Percentiles rank a stretch among this genome's conserved stretches.
phyloP scores from a whole-genome alignment of 2,888 invertebrate genomes.

The Xylota sylvarum region DNA sequence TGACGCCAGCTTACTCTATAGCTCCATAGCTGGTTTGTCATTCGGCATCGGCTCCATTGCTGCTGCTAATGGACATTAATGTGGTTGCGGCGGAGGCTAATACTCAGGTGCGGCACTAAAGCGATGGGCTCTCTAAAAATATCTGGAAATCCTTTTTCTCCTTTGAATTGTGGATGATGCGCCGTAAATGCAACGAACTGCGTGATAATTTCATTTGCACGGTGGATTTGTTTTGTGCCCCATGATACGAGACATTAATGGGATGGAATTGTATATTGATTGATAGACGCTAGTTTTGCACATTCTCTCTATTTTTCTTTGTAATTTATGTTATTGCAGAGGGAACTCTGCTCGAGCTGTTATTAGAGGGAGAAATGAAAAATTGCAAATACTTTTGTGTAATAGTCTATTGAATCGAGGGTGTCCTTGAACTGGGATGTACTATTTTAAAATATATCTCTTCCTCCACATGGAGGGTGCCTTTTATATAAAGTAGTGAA shows the following conservation, averaged over 20 bases:
- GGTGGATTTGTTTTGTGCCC: conserved; percentile 20
- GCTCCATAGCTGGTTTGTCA: conserved; percentile 41
- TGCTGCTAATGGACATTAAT: conserved; percentile 46
- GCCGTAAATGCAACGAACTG: conserved; percentile 2
- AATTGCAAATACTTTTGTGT: conserved; percentile 8
- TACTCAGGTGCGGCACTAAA: conserved; percentile 16
- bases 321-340: conserved; percentile 23
- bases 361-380: conserved; percentile 18
- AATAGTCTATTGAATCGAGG: not conserved
- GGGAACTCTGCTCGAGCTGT: not conserved
- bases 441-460: not conserved
- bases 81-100: conserved; percentile 14
- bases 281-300: conserved; percentile 37
- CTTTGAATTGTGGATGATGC: conserved; percentile 11
- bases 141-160: conserved; percentile 28
- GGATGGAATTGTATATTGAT: conserved; percentile 34
- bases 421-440: conserved; percentile 20
- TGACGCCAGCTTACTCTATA: conserved; percentile 14
- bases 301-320: conserved; percentile 2
- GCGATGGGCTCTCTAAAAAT: conserved; percentile 25
- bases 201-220: conserved; percentile 55
- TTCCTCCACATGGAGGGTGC: too few species aligned
- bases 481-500: too few species aligned
- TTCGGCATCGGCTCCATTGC: conserved; percentile 6
- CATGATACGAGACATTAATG: conserved; percentile 33